Base-by-base conservation (phyloP, 2,888 invertebrate species). In the Helleia helle region DNA sequence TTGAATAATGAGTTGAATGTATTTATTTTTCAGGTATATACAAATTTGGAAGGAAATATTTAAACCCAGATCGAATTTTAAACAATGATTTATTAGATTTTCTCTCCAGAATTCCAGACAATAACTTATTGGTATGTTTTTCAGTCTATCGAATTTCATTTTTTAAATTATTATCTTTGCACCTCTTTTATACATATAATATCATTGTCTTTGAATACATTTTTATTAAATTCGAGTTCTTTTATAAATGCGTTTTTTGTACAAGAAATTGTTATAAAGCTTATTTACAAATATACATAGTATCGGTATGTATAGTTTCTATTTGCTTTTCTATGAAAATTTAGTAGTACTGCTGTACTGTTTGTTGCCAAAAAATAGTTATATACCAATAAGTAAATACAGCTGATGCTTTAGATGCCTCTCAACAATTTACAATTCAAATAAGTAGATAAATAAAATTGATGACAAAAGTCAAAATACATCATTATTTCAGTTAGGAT, bases 51-150 rank as follows among this genome's bases (percentile, higher is more conserved):
- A 70, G 83, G 49, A 83, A 79, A 54, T 67, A 62, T 41, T 47
- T 77, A 25, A 60, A 80, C 46, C 79, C 83, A 38, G 55, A 62
- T 9, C 65, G 79, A 55, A 56, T 59, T 36, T 55, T 61, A 36
- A 83, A 84, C 44, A 81, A 83, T 46, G 83, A 81, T 54, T 46
- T 84, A 43, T 52, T 79, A 36, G 81, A 84, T 44, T 84, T 79
- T 44, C 51, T 84, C 37, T 72, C 79, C 14, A 66, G 76, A 47
- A 56, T 83, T 51, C 83, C 83, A 1, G 80, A 83, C 43, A 70
- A 74, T 45, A 70, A 66, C 51, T 61, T 65, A 52, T 59, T 76
- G 73, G 83, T 84, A 69, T 65, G 41, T n/a, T n/a, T n/a, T n/a
- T n/a, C n/a, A n/a, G n/a, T n/a, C n/a, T n/a, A n/a, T n/a, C n/a